Base-by-base conservation (phyloP, 1,140 invertebrate genomes). In the Choristoneura fumiferana region DNA sequence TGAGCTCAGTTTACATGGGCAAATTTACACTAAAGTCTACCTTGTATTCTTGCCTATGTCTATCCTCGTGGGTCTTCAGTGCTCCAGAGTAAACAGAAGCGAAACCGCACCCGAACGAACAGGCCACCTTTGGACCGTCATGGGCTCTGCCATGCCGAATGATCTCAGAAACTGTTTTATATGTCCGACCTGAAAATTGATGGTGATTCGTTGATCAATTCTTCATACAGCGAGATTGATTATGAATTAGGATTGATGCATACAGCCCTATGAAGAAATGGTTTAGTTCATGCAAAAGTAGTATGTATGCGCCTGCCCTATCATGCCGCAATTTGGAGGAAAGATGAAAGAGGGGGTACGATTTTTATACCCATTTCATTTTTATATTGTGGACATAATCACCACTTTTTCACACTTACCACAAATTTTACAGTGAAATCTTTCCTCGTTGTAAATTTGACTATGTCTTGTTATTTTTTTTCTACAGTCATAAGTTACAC, bases 381-480 rank as follows among this genome's bases (percentile, higher is more conserved):
- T n/a, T n/a, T n/a, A n/a, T n/a, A n/a, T n/a, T n/a, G n/a, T n/a
- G n/a, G n/a, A n/a, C n/a, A n/a, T n/a, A n/a, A n/a, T n/a, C n/a
- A n/a, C n/a, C n/a, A n/a, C n/a, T n/a, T n/a, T n/a, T n/a, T n/a
- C 8, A 57, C 33, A 65, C 74, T 72, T 67, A 83, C 82, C 80
- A 67, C 82, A 85, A 15, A 83, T 12, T 58, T 80, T 85, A 67
- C 82, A 85, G 18, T 71, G 29, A 63, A 73, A 81, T 37, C 77
- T 72, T 0, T 63, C 60, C 15, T 76, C 59, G 5, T 10, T 52
- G 67, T 84, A 80, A 53, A 18, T 58, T 4, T 57, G 18, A 0
- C 71, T 38, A 69, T 82, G 81, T 36, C 55, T 73, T 0, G 54
- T 54, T 8, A 79, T 69, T 10, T 60, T 43, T 38, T 61, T 69